Percentiles rank a stretch among this genome's conserved stretches.
These are phyloP conservation scores for Rhegmatorhina hoffmannsi DNA, from an alignment of 2,113 vertebrate genomes.

Conservation along the genomic window DNA sequence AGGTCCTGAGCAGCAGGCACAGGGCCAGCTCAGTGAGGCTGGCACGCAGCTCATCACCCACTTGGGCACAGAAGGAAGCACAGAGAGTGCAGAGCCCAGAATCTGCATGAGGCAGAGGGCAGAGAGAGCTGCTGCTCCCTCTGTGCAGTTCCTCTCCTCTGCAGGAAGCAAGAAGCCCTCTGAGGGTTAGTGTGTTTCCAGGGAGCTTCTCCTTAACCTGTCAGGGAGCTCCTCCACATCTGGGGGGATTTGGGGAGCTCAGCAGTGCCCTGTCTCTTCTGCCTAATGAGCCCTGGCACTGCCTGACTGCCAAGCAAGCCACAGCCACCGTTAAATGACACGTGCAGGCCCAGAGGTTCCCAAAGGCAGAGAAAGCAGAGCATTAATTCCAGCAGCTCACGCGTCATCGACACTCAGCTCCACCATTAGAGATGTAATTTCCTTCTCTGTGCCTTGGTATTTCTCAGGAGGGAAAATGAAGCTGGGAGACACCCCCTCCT, in stretches of 20 bases:
- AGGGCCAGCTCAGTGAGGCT: neutral
- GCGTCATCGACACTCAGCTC: neutral
- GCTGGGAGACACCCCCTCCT: neutral
- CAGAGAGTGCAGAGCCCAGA: neutral
- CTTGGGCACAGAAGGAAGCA: neutral
- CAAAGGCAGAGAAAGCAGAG: neutral
- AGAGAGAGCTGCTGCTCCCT: neutral
- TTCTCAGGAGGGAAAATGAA: neutral
- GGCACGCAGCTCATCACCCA: neutral
- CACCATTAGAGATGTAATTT: constrained; percentile 13
- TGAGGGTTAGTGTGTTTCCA: neutral
- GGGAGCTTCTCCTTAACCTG: neutral
- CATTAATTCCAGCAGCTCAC: constrained; percentile 65
- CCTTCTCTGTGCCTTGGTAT: neutral
- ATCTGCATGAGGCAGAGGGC: neutral
- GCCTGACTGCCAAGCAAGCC: constrained; percentile 12
- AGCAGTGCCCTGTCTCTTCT: neutral
- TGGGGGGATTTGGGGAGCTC: neutral
- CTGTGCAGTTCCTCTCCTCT: neutral
- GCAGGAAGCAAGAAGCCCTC: neutral
- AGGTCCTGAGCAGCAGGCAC: constrained; percentile 36
- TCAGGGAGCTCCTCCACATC: neutral
- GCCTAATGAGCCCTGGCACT: constrained; percentile 51
- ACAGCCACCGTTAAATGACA: constrained; percentile 5
- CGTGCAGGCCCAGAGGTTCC: neutral